Evolutionary conservation across 2,113 vertebrate species (phyloP).

Genomic region (Spilogale gracilis): DNA sequence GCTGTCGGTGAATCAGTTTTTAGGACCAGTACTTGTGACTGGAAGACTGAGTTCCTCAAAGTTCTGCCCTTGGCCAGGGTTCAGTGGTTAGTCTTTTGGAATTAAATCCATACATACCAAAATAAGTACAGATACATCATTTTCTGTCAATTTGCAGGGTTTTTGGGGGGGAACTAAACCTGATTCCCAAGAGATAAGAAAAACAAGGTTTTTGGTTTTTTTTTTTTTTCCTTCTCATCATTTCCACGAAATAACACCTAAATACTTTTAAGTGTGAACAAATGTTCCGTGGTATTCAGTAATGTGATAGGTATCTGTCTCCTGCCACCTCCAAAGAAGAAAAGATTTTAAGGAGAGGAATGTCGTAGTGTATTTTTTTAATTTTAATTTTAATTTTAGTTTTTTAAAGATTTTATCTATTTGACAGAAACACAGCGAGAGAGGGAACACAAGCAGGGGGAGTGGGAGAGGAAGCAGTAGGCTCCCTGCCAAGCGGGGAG

Average conservation of each 20-base stretch:
- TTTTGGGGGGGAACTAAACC: background rate
- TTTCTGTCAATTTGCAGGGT: constrained; percentile 15
- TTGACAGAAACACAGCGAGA: too few species aligned
- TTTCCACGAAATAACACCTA: constrained; percentile 65
- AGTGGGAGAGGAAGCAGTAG: too few species aligned
- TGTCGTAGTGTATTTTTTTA: too few species aligned
- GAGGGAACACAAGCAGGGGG: too few species aligned
- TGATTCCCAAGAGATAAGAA: constrained; percentile 43
- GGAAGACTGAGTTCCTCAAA: background rate
- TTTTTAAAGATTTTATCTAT: too few species aligned
- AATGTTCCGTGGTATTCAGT: constrained; percentile 6
- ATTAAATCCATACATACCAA: background rate
- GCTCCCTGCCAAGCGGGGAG: too few species aligned
- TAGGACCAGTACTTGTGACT: background rate
- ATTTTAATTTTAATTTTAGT: too few species aligned
- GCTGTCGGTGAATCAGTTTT: background rate
- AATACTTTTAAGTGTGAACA: constrained; percentile 54
- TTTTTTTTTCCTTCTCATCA: constrained; percentile 8
- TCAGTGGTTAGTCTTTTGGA: background rate
- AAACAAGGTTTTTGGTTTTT: constrained; percentile 32
- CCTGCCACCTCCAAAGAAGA: background rate
- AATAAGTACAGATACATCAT: background rate
- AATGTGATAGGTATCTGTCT: background rate
- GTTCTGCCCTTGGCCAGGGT: background rate
- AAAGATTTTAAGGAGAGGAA: background rate